phyloP scores from a whole-genome alignment of 2,113 vertebrate species.

The Cynoglossus semilaevis region DNA sequence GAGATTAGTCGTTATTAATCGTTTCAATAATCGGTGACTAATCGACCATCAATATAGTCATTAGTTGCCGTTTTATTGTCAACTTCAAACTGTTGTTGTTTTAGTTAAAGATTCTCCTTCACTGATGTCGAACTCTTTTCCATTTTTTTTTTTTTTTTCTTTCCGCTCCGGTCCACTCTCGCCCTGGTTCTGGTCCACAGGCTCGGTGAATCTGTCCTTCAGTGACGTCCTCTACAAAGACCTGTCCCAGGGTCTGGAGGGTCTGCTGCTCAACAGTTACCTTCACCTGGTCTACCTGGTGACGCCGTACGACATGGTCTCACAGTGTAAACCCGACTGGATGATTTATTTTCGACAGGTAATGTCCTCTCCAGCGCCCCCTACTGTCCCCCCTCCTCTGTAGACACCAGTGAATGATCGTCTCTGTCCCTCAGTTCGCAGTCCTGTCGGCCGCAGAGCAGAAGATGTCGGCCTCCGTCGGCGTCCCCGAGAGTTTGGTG shows the following conservation, averaged over 20 bases:
- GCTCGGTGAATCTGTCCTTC: slow-evolving; percentile 86
- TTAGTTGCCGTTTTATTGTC: too few species aligned
- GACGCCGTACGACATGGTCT: slow-evolving; percentile 86
- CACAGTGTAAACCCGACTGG: slow-evolving; percentile 87
- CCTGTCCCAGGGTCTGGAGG: slow-evolving; percentile 86
- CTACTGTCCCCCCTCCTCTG: neutral
- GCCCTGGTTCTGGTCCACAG: slow-evolving; percentile 59
- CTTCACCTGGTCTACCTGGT: slow-evolving; percentile 90
- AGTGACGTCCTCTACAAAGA: slow-evolving; percentile 85
- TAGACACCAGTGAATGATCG: neutral
- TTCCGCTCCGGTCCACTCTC: too few species aligned
- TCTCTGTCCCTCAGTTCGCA: slow-evolving; percentile 75
- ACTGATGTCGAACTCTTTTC: too few species aligned
- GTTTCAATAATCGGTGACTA: too few species aligned
- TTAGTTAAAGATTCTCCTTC: too few species aligned
- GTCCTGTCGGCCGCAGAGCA: slow-evolving; percentile 84
- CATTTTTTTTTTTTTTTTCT: too few species aligned
- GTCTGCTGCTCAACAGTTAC: slow-evolving; percentile 85
- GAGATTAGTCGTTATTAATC: too few species aligned
- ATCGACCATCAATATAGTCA: too few species aligned
- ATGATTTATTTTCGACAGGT: slow-evolving; percentile 92
- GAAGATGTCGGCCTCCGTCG: slow-evolving; percentile 82
- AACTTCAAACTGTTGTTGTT: too few species aligned
- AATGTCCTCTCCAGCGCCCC: neutral
- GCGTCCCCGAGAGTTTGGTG: slow-evolving; percentile 90